Evolutionary conservation across 2,888 invertebrate genomes (phyloP), one percentile per base, ranked within the genome.

Genomic region (Mesochorus sp.): DNA sequence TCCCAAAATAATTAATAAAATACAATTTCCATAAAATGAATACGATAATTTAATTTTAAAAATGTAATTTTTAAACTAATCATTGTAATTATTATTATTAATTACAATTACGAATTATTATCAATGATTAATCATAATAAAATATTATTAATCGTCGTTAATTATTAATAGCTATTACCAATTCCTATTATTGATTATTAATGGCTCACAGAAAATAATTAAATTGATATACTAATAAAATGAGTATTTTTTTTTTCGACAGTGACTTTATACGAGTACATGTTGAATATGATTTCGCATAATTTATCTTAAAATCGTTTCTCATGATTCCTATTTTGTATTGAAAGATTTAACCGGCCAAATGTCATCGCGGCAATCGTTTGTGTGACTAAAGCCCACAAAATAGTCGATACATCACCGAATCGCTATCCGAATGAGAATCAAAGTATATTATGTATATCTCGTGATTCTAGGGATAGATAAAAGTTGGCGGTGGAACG

Each of bases 351-450:
- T 55, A 31, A 17, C 37, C 55, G 24, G 21, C 19, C 19, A 42
- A 66, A 66, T 34, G 47, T 55, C 17, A 44, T 62, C 47, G 74
- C 80, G 77, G 67, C 77, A 51, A 64, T 34, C 71, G 62, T 77
- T 78, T 75, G 76, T 76, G 71, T 62, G 28, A 44, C 28, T 57
- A 67, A 57, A 49, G 37, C n/a, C 55, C 49, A 49, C 44, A 17
- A 47, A 59, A 67, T 51, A 42, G 74, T 74, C 82, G 79, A 84
- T 84, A 82, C 81, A 83, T 83, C 83, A 81, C 79, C 74, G 62
- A 76, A 80, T 81, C 34, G 39, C 72, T 80, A 83, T 82, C 82
- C 72, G 67, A 28, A 71, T 28, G 57, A 47, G 68, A 71, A 82
- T 82, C 81, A 79, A 44, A 49, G 77, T 79, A 77, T 77, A n/a